Conservation (phyloP, 2,888 invertebrate genomes). For the Zygothrica quintamaculata region DNA sequence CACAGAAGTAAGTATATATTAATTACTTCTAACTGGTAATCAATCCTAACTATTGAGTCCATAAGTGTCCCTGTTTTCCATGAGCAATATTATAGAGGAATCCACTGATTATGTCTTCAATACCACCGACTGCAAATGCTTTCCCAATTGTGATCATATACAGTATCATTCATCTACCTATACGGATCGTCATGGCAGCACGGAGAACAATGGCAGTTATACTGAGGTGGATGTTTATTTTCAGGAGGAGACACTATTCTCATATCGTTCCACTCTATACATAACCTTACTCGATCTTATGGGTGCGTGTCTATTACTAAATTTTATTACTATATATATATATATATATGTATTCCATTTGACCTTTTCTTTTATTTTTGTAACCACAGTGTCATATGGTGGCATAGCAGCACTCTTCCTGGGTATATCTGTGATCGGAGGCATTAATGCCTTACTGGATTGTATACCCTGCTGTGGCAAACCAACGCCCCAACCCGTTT, state of each 20-base stretch:
- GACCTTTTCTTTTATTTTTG: neutral
- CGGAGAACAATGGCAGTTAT: neutral
- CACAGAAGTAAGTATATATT: constrained; percentile 34
- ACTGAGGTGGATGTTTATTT: constrained; percentile 66
- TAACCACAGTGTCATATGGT: constrained; percentile 66
- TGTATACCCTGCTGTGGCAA: constrained; percentile 43
- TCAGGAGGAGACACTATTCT: constrained; percentile 71
- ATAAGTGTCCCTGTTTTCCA: constrained; percentile 57
- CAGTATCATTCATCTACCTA: constrained; percentile 64
- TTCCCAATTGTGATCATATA: constrained; percentile 68
- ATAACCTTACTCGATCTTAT: constrained; percentile 70
- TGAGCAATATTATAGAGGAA: constrained; percentile 70
- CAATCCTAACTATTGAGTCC: neutral
- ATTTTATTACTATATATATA: too few relatives aligned
- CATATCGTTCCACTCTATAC: constrained; percentile 69
- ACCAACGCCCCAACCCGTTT: constrained; percentile 4
- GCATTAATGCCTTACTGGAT: constrained; percentile 58
- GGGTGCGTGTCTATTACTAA: constrained; percentile 52
- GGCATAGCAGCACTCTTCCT: constrained; percentile 74
- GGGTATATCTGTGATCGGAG: constrained; percentile 69
- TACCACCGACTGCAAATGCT: constrained; percentile 67
- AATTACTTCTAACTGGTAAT: neutral
- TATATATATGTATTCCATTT: neutral
- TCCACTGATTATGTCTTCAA: constrained; percentile 45
- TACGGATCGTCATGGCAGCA: constrained; percentile 41